Evolutionary conservation across 2,888 invertebrate genomes (phyloP), one percentile per base, ranked within the genome.

Genomic region (Thera britannica): DNA sequence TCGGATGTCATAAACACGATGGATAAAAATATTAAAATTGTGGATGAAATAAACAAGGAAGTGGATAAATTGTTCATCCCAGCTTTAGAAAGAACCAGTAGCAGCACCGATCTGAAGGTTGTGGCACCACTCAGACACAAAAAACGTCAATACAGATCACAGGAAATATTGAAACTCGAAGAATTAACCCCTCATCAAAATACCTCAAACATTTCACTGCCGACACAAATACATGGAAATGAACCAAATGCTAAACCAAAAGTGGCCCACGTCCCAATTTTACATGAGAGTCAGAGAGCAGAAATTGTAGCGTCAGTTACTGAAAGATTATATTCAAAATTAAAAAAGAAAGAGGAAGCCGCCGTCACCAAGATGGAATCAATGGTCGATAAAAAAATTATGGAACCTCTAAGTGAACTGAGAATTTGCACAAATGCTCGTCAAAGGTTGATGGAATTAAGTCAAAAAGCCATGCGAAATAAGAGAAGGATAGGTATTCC

Each of bases 301-400:
- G 95, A 96, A 85, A 96, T 96, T 61, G 96, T 96, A 2, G 96
- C 96, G 3, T 96, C 96, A 0, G 96, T 96, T 2, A 96, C 96
- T 2, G 95, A 95, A 75, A 90, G 96, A 75, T 86, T 96, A 11
- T 96, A 96, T 80, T 94, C 95, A 0, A 95, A 84, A 75, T 75
- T 93, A 44, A 95, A 93, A 84, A 94, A 82, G 88, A 95, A 88
- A 90, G 94, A 90, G 87, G 94, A 89, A 89, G 88, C 82, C 78
- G 81, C 85, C 59, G 77, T 89, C 63, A 75, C 92, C 51, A 83
- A 92, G 85, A 83, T 94, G 77, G 86, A 94, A 76, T 75, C 90
- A 44, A 76, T 85, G 12, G 79, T 90, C 9, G 94, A 93, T 52
- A 93, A 83, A 72, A 93, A 90, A 81, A 84, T 89, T 57, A 81